Conservation (phyloP, 2,888 invertebrate genomes). For the Drosophila subquinaria region DNA sequence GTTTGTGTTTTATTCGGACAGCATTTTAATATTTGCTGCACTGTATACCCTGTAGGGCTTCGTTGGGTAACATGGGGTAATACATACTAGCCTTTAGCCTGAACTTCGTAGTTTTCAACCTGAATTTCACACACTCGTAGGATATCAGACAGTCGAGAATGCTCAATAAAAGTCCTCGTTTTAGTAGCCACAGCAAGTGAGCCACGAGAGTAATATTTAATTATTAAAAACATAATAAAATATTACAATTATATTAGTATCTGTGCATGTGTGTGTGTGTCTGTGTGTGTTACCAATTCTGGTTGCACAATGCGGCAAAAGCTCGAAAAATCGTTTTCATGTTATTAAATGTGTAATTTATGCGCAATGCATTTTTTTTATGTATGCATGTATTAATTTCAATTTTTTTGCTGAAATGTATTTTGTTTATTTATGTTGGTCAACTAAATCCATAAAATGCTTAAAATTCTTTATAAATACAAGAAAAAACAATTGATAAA, state of each 20-base stretch:
- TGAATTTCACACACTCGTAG: not conserved
- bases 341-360: conserved; percentile 44
- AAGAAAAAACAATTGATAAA: conserved; percentile 28
- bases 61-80: not conserved
- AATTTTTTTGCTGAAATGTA: conserved; percentile 22
- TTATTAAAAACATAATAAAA: conserved; percentile 55
- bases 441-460: conserved; percentile 49
- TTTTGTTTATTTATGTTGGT: conserved; percentile 50
- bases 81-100: not conserved
- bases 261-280: conserved; percentile 11
- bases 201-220: conserved; percentile 46
- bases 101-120: too few relatives aligned
- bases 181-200: conserved; percentile 3
- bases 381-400: conserved; percentile 13
- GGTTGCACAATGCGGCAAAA: conserved; percentile 12
- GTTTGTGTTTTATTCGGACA: conserved; percentile 11
- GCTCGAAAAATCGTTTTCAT: conserved; percentile 14
- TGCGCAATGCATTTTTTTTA: conserved; percentile 26
- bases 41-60: conserved; percentile 11
- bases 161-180: conserved; percentile 6
- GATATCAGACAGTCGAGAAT: not conserved
- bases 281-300: conserved; percentile 5
- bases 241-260: conserved; percentile 7
- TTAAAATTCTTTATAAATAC: conserved; percentile 21
- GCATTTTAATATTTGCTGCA: conserved; percentile 23